phyloP scores from a whole-genome alignment of 2,113 vertebrate species.

The Martes martes region DNA sequence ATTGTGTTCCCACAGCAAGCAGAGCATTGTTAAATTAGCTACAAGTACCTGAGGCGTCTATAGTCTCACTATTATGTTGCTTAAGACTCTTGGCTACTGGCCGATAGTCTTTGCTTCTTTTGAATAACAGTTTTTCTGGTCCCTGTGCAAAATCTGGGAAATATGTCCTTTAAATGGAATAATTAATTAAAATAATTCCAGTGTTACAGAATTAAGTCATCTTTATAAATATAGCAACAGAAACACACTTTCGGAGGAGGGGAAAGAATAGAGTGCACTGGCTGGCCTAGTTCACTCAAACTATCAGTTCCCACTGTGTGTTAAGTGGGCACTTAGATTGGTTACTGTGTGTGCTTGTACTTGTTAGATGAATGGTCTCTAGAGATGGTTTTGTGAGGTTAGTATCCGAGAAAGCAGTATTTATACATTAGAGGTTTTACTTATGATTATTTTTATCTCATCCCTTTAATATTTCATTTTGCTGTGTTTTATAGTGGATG shows the following conservation, averaged over 20 bases:
- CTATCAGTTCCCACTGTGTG: background rate
- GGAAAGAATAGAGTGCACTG: background rate
- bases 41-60: background rate
- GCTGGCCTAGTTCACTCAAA: too few species aligned
- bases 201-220: background rate
- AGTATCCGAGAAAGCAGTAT: background rate
- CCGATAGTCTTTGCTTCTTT: background rate
- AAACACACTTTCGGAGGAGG: background rate
- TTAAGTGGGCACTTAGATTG: background rate
- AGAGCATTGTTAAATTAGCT: background rate
- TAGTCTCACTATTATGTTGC: background rate
- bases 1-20: background rate
- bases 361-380: background rate
- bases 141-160: background rate
- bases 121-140: background rate
- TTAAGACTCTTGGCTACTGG: background rate
- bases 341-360: accelerated
- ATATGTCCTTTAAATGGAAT: background rate
- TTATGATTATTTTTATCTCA: background rate
- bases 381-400: background rate
- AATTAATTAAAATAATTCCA: slow-evolving; percentile 17
- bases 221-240: background rate
- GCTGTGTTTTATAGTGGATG: background rate
- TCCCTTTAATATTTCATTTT: slow-evolving; percentile 1
- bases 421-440: background rate